A percentile compares a stretch with the other conserved stretches of the same genome.
phyloP scores from a whole-genome alignment of 2,797 vertebrate genomes.

The Micrastur ruficollis region DNA sequence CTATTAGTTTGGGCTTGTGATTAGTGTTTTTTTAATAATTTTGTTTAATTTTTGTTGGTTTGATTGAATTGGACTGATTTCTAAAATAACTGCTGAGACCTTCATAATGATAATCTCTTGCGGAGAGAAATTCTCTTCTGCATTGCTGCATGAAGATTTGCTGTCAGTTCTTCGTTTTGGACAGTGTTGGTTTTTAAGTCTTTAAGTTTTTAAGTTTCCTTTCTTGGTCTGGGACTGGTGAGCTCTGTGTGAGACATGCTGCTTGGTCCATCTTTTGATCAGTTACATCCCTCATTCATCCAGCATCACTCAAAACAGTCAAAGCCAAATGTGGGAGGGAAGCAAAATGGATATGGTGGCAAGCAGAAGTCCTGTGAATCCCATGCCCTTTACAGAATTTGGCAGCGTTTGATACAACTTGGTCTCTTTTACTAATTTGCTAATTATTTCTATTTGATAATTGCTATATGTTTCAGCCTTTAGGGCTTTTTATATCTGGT shows the following conservation, averaged over 20 bases:
- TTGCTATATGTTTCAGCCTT: neutral
- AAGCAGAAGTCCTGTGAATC: neutral
- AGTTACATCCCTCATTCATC: conserved; percentile 72
- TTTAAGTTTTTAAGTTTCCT: conserved; percentile 79
- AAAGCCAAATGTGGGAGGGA: neutral
- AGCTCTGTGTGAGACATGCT: conserved; percentile 83
- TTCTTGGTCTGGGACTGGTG: conserved; percentile 78
- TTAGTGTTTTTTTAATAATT: conserved; percentile 53
- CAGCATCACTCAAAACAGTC: conserved; percentile 79
- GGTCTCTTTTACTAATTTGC: neutral
- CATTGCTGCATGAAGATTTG: conserved; percentile 78
- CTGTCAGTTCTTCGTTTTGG: conserved; percentile 73
- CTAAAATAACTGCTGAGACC: conserved; percentile 66
- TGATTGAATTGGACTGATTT: conserved; percentile 68
- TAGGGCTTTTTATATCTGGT: neutral
- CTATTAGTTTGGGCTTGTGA: conserved; percentile 74
- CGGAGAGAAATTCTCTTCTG: conserved; percentile 70
- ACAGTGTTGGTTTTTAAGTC: conserved; percentile 70
- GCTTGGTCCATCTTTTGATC: conserved; percentile 88
- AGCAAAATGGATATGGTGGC: neutral
- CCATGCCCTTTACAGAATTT: neutral
- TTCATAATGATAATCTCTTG: conserved; percentile 49
- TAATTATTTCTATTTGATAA: neutral
- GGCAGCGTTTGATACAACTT: neutral
- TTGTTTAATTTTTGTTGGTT: conserved; percentile 55